These are phyloP conservation scores for Xestobium rufovillosum DNA, from an alignment of 2,888 invertebrate species.

Conservation along the genomic window DNA sequence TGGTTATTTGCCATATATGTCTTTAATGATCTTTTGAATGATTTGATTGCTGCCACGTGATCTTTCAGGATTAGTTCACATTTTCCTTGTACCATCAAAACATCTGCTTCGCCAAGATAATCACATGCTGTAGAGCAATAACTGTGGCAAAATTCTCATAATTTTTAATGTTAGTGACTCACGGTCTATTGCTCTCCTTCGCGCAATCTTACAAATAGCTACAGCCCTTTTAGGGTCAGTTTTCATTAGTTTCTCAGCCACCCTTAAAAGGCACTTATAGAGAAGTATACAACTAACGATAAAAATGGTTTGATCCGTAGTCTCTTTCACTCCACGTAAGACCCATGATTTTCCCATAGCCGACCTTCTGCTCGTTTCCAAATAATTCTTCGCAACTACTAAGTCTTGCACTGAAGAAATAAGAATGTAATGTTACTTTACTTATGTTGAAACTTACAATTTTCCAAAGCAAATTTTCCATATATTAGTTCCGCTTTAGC, in stretches of 20 bases:
- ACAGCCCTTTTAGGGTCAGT: constrained; percentile 44
- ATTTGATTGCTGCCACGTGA: constrained; percentile 45
- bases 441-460: constrained; percentile 48
- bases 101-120: constrained; percentile 45
- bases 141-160: no score
- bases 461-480: constrained; percentile 48
- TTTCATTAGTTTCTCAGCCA: constrained; percentile 39
- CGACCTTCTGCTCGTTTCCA: constrained; percentile 28
- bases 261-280: constrained; percentile 41
- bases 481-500: constrained; percentile 48
- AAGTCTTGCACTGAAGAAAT: no score
- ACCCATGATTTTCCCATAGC: constrained; percentile 39
- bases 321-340: no score
- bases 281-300: constrained; percentile 44
- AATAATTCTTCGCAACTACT: constrained; percentile 28
- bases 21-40: constrained; percentile 45
- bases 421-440: no score
- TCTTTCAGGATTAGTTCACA: constrained; percentile 47
- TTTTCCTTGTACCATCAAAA: constrained; percentile 48
- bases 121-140: no score
- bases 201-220: constrained; percentile 45
- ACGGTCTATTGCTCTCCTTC: constrained; percentile 50
- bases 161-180: not conserved
- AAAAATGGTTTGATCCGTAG: constrained; percentile 46
- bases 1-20: constrained; percentile 41